Evolutionary conservation across 1,140 invertebrate species (phyloP).

Genomic region (Pemphigus obesinymphae): DNA sequence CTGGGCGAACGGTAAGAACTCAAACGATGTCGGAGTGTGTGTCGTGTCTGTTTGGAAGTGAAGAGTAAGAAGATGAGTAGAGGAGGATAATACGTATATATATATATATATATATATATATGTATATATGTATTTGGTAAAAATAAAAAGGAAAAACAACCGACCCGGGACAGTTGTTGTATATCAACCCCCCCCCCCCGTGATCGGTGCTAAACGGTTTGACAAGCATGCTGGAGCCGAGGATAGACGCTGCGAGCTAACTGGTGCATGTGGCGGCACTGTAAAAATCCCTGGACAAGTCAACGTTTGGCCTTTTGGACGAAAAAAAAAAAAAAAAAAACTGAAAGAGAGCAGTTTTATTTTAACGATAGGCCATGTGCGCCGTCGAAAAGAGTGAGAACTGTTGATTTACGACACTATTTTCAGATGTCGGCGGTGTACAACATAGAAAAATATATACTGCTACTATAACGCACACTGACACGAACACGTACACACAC

Average conservation of each 20-base stretch:
- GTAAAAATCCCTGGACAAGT: slow-evolving; percentile 28
- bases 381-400: not conserved
- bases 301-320: slow-evolving; percentile 24
- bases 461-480: not conserved
- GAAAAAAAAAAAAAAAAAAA: too few species aligned
- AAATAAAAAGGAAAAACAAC: slow-evolving; percentile 2
- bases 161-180: slow-evolving; percentile 27
- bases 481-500: not conserved
- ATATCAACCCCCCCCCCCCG: not conserved
- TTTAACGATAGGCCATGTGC: slow-evolving; percentile 41
- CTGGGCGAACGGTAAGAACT: too few species aligned
- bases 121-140: too few species aligned
- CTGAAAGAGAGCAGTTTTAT: slow-evolving; percentile 37
- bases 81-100: too few species aligned
- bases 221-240: not conserved
- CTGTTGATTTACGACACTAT: slow-evolving; percentile 41
- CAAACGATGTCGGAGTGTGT: too few species aligned
- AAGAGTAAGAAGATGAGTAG: too few species aligned
- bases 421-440: slow-evolving; percentile 37
- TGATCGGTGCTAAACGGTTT: slow-evolving; percentile 24
- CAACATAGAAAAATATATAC: not conserved
- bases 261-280: too few species aligned
- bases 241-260: not conserved
- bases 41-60: too few species aligned
- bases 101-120: too few species aligned